Evolutionary conservation across 2,797 vertebrate species (phyloP), one percentile per base, ranked within the genome.

Genomic region (Limosa lapponica): DNA sequence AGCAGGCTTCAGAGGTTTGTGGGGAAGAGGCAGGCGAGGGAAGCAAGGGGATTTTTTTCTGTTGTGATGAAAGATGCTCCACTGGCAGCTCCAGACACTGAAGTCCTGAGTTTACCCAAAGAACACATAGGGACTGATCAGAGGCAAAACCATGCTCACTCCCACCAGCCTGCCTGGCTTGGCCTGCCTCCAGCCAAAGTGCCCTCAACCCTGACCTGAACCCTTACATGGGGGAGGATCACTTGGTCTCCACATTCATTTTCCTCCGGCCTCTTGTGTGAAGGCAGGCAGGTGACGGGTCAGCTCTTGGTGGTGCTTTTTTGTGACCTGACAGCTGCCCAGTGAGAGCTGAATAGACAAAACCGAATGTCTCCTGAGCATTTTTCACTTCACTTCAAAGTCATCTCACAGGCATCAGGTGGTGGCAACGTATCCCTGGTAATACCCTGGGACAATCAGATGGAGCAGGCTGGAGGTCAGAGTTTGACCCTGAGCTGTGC

Each of bases 151-250:
- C 17, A 51, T 0, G 1, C 17, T 73, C 19, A 30, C 14, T 52
- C 17, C 16, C 8, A n/a, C 25, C 20, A 66, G 39, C 13, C 19
- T 39, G 8, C 24, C 39, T 67, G 59, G 25, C 8, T 49, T 81
- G 30, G 8, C 36, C 4, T 0, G 8, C 16, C 25, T 8, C 17
- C 51, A 41, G 13, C 5, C 36, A 55, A 81, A 92, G 7, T 32
- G 30, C 13, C 28, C 24, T 46, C 51, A 51, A 1, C 22, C 22
- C 46, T 75, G 44, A 67, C 64, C 32, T 72, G 34, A 58, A 52
- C 65, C 3, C 15, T 69, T 49, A n/a, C 4, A 2, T 4, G 12
- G 4, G 5, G 36, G 16, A 69, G 7, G 4, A 20, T 34, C 2
- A 0, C 14, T 65, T 71, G 51, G 18, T 72, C 37, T 89, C 39